Conservation (phyloP, 2,113 vertebrate species). For the Oenanthe melanoleuca region DNA sequence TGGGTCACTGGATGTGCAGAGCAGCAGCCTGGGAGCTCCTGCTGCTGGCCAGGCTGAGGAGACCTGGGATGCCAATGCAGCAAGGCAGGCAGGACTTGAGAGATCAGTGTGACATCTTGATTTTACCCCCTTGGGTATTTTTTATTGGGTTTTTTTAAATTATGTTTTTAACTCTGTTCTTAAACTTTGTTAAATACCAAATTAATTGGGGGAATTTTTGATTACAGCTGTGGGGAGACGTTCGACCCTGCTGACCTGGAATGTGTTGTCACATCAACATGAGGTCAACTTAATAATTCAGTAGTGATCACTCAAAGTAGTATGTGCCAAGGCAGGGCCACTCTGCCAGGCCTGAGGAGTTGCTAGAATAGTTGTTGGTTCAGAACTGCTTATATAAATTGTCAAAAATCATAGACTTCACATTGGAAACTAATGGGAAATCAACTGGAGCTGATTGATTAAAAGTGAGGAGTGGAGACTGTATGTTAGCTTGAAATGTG, state of each 20-base stretch:
- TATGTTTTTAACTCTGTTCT: background rate
- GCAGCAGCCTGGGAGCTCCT: background rate
- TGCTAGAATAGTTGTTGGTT: background rate
- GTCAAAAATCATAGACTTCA: background rate
- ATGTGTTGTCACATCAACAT: background rate
- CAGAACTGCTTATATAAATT: background rate
- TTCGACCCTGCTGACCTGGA: background rate
- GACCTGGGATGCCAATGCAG: accelerated
- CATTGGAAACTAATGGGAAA: background rate
- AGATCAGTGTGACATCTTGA: background rate
- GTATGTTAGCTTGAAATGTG: background rate
- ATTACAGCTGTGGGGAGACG: background rate
- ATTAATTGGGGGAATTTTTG: background rate
- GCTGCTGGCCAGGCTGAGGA: background rate
- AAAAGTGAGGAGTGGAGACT: background rate
- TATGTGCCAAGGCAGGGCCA: background rate
- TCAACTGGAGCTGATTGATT: background rate
- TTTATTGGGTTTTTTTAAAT: background rate
- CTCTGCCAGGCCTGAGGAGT: background rate
- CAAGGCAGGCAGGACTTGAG: background rate
- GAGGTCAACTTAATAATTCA: background rate
- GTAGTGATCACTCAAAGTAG: background rate
- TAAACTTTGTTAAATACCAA: background rate
- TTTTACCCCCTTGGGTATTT: background rate
- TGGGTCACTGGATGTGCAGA: background rate